phyloP scores from a whole-genome alignment of 2,888 invertebrate species.

The Lapara coniferarum region DNA sequence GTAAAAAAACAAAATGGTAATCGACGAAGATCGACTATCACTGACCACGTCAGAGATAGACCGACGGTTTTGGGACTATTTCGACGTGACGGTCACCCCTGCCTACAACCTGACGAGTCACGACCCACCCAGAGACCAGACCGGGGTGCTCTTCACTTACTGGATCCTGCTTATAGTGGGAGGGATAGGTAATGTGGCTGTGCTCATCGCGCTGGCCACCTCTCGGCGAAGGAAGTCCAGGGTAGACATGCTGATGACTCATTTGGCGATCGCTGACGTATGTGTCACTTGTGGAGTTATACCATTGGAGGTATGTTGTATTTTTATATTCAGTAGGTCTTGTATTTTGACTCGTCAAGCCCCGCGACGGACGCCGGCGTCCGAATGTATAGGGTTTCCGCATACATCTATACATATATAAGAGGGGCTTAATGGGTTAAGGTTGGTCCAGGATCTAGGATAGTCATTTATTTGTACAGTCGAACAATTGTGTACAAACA shows the following conservation, averaged over 20 bases:
- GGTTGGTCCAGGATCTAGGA: too few species aligned
- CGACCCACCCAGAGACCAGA: slow-evolving; percentile 55
- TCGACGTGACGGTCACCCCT: slow-evolving; percentile 48
- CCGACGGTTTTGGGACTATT: slow-evolving; percentile 69
- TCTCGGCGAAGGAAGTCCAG: slow-evolving; percentile 86
- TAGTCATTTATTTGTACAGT: too few species aligned
- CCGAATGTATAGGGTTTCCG: too few species aligned
- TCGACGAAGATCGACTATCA: slow-evolving; percentile 37
- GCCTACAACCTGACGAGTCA: slow-evolving; percentile 35
- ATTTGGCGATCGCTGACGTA: slow-evolving; percentile 90
- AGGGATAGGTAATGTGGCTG: slow-evolving; percentile 88
- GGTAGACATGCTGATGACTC: slow-evolving; percentile 91
- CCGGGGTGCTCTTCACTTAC: slow-evolving; percentile 84
- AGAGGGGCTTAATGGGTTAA: too few species aligned
- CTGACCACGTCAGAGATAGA: slow-evolving; percentile 51
- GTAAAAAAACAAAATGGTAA: slow-evolving; percentile 41
- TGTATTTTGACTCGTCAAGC: too few species aligned
- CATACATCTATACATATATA: too few species aligned
- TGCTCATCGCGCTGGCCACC: slow-evolving; percentile 86
- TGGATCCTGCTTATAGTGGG: slow-evolving; percentile 85
- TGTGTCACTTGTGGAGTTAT: slow-evolving; percentile 92
- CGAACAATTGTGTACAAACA: too few species aligned
- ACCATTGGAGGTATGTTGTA: slow-evolving; percentile 85
- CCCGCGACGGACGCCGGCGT: too few species aligned
- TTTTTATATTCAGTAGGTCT: too few species aligned